Evolutionary conservation across 2,797 vertebrate species (phyloP), one percentile per base, ranked within the genome.

Genomic region (Champsocephalus esox): DNA sequence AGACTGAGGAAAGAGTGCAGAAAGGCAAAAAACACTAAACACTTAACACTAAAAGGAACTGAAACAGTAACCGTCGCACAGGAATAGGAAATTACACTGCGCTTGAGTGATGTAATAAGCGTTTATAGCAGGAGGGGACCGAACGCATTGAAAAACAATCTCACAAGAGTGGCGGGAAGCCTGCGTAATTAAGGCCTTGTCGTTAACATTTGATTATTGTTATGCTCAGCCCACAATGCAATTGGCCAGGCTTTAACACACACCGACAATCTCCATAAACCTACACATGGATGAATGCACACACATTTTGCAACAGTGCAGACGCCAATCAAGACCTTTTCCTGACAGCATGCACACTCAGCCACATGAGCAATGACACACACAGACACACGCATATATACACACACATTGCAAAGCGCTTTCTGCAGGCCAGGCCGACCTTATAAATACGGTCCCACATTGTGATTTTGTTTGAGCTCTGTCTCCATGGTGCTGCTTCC

Each of bases 361-460:
- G 68, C 78, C 81, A 59, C 76, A 74, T 66, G 45, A 65, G 65
- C 74, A 38, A 55, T 51, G 41, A 70, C 73, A 80, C 73, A 68
- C 75, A 66, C 59, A 24, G 41, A 43, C 48, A 76, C 49, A 66
- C 55, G 65, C 8, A 71, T 50, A 63, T 24, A 41, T 48, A 59
- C 5, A 61, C 66, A 84, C 74, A 79, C 70, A 52, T 32, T 71
- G 66, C 71, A 77, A 65, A 77, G 80, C 68, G 58, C 81, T 81
- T 75, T 85, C 69, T 86, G 76, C 81, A 88, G 80, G 82, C 84
- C 57, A 80, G 79, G 87, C 84, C 87, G 87, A 62, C 89, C 94
- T 94, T 97, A 96, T 96, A 96, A 97, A 97, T 96, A 96, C 93
- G 91, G 70, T 72, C 87, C 92, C 75, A 91, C 93, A 92, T 84